These are phyloP conservation scores for Mesitornis unicolor DNA, from an alignment of 2,113 vertebrate genomes.

Conservation along the genomic window DNA sequence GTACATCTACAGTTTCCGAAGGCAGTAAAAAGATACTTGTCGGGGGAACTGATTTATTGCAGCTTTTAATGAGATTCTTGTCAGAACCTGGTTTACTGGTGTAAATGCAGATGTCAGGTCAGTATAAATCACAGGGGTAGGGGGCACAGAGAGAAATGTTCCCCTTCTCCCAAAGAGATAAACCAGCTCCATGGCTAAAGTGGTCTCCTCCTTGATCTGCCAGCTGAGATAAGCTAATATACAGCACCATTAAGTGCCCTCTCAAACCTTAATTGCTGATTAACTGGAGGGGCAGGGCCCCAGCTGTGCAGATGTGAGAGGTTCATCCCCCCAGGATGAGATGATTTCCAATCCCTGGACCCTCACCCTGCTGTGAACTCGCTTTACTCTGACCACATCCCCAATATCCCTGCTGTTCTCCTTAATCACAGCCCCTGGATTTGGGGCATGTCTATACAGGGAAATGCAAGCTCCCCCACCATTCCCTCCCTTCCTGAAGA, in stretches of 20 bases:
- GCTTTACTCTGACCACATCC: too few species aligned
- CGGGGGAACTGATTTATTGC: constrained; percentile 17
- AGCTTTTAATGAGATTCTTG: not conserved
- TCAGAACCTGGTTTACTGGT: not conserved
- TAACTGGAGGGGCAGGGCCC: not conserved
- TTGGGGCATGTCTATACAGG: too few species aligned
- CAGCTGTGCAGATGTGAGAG: not conserved
- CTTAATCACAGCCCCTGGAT: too few species aligned
- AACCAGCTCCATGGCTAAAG: not conserved
- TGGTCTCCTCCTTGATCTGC: not conserved
- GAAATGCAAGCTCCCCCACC: not conserved
- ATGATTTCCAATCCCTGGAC: not conserved
- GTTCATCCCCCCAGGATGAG: not conserved
- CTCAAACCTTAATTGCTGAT: not conserved
- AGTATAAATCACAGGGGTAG: not conserved
- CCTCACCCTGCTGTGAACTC: too few species aligned
- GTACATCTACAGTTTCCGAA: not conserved
- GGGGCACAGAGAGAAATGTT: not conserved
- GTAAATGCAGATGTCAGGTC: not conserved
- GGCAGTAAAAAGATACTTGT: not conserved
- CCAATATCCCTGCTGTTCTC: too few species aligned
- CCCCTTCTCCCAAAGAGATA: not conserved
- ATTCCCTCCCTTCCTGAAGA: not conserved
- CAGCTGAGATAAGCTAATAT: not conserved
- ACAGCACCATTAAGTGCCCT: not conserved